phyloP scores from a whole-genome alignment of 2,113 vertebrate genomes.

The Phocoena sinus region DNA sequence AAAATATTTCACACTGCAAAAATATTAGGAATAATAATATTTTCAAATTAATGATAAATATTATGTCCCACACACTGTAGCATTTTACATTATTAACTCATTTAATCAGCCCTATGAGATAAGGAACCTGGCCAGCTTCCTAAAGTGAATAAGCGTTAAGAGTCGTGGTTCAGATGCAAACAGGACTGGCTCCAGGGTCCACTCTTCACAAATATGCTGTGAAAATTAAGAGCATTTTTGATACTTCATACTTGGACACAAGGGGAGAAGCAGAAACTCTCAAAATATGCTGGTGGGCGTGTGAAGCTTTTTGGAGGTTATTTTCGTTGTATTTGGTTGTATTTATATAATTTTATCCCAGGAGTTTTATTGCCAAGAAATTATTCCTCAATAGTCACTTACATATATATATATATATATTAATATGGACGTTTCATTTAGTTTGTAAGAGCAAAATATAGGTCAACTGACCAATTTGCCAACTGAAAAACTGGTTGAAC shows the following conservation, averaged over 20 bases:
- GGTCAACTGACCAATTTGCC: neutral
- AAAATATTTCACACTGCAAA: neutral
- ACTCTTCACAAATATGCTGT: neutral
- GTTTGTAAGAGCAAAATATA: neutral
- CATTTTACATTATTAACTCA: neutral
- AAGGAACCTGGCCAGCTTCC: neutral
- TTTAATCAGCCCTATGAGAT: neutral
- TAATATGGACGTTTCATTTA: neutral
- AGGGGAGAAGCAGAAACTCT: neutral
- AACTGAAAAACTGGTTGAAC: neutral
- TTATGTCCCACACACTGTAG: fast-evolving
- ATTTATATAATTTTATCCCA: neutral
- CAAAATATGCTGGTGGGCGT: neutral
- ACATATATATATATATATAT: neutral
- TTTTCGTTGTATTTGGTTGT: neutral
- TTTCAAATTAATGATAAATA: neutral
- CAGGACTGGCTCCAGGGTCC: neutral
- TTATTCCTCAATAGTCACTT: neutral
- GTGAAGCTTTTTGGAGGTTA: neutral
- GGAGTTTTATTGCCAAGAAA: neutral
- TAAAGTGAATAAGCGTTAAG: fast-evolving
- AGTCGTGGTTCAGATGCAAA: neutral
- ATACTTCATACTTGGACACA: too few species aligned
- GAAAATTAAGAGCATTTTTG: neutral
- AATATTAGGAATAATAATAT: neutral